Conservation (phyloP, 2,113 vertebrate genomes). For the Morphnarchus princeps region DNA sequence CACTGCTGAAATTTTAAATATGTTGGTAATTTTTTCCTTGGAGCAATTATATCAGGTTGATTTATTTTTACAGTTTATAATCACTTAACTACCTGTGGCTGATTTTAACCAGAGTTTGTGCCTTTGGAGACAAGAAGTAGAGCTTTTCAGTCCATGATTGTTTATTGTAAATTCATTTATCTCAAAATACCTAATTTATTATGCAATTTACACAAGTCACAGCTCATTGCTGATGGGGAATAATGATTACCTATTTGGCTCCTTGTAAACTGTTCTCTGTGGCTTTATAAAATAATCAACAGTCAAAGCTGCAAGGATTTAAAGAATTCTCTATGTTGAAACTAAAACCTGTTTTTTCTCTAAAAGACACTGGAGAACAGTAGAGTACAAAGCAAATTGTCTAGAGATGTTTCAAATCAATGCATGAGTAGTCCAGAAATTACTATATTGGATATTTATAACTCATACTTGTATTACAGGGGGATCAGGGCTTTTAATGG, state of each 20-base stretch:
- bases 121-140: constrained; percentile 70
- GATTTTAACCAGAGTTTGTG: constrained; percentile 72
- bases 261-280: constrained; percentile 56
- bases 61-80: constrained; percentile 82
- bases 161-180: constrained; percentile 69
- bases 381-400: neutral
- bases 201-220: constrained; percentile 61
- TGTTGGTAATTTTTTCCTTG: constrained; percentile 77
- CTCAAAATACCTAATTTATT: constrained; percentile 57
- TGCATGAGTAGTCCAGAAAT: neutral
- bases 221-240: constrained; percentile 49
- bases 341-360: neutral
- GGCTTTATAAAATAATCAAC: constrained; percentile 62
- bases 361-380: neutral
- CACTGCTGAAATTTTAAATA: constrained; percentile 78
- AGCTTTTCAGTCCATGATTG: constrained; percentile 62
- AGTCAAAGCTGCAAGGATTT: constrained; percentile 30
- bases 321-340: constrained; percentile 25
- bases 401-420: neutral
- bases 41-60: constrained; percentile 83
- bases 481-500: neutral
- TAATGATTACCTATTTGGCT: constrained; percentile 66
- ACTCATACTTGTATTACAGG: neutral
- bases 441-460: neutral
- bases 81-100: constrained; percentile 83